Evolutionary conservation across 2,888 invertebrate species (phyloP).

Genomic region (Drymonia ruficornis): DNA sequence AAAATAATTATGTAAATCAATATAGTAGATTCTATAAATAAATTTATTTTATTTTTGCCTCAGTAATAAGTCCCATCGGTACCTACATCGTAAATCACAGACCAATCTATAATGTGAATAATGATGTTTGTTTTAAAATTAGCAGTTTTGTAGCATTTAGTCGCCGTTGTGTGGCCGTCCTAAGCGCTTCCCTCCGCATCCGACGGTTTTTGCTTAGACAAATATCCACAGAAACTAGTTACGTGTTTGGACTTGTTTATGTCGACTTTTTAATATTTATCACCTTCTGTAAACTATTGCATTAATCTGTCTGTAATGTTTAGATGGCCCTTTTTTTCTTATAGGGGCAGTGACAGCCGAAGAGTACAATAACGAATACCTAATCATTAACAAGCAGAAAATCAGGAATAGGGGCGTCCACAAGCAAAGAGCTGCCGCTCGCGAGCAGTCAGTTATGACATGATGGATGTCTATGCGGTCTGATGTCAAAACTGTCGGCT

Average conservation of each 20-base stretch:
- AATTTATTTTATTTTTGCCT: slow-evolving; percentile 3
- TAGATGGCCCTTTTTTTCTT: neutral
- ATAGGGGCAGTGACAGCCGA: too few relatives aligned
- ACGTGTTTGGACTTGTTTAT: slow-evolving; percentile 72
- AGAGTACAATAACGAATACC: too few relatives aligned
- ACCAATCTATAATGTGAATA: neutral
- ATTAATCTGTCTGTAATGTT: neutral
- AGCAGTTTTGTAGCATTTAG: neutral
- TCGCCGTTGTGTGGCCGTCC: slow-evolving; percentile 34
- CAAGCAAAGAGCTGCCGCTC: too few relatives aligned
- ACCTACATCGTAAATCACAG: neutral
- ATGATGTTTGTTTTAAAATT: neutral
- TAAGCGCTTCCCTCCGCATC: slow-evolving; percentile 59
- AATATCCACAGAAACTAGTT: slow-evolving; percentile 80
- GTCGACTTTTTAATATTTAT: slow-evolving; percentile 75
- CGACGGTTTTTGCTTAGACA: slow-evolving; percentile 77
- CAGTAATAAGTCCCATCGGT: neutral
- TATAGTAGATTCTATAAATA: neutral
- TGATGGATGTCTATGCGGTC: too few relatives aligned
- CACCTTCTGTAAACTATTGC: slow-evolving; percentile 49
- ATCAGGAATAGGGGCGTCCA: too few relatives aligned
- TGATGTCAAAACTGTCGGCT: too few relatives aligned
- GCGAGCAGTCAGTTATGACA: too few relatives aligned
- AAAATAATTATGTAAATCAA: neutral
- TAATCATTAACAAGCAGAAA: too few relatives aligned